Conservation (phyloP, 2,888 invertebrate species). For the Aplocera efformata region DNA sequence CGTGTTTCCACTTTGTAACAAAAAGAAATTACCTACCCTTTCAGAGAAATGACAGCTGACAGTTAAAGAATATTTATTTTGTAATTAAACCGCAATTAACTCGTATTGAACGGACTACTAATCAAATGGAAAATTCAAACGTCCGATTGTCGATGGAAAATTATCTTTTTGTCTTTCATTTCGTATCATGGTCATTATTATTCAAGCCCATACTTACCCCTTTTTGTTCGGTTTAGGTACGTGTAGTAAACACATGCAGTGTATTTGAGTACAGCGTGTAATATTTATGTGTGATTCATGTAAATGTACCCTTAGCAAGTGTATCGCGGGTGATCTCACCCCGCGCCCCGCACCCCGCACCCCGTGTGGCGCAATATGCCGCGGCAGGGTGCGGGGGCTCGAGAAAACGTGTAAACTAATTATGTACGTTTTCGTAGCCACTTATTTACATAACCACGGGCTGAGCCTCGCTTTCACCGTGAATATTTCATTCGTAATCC, state of each 20-base stretch:
- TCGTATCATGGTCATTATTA: constrained; percentile 37
- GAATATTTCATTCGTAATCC: constrained; percentile 80
- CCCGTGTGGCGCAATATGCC: too few relatives aligned
- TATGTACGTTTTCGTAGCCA: constrained; percentile 80
- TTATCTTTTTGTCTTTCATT: constrained; percentile 5
- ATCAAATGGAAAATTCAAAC: constrained; percentile 6
- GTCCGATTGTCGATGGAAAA: constrained; percentile 10
- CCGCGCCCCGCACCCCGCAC: constrained; percentile 37
- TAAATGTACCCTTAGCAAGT: constrained; percentile 75
- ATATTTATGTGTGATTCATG: constrained; percentile 73
- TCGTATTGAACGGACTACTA: constrained; percentile 13
- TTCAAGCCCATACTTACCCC: constrained; percentile 55
- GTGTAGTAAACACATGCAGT: constrained; percentile 69
- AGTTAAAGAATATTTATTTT: constrained; percentile 10
- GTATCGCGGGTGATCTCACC: constrained; percentile 68
- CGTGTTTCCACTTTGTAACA: background rate
- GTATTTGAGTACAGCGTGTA: constrained; percentile 65
- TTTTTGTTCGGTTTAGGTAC: constrained; percentile 57
- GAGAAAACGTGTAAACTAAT: constrained; percentile 80
- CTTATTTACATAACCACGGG: constrained; percentile 79
- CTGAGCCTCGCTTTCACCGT: constrained; percentile 78
- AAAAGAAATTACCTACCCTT: constrained; percentile 5
- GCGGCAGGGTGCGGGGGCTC: constrained; percentile 47
- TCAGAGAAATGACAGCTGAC: constrained; percentile 22
- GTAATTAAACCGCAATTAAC: constrained; percentile 9